phyloP scores from a whole-genome alignment of 2,113 vertebrate genomes.

The Erythrolamprus reginae region DNA sequence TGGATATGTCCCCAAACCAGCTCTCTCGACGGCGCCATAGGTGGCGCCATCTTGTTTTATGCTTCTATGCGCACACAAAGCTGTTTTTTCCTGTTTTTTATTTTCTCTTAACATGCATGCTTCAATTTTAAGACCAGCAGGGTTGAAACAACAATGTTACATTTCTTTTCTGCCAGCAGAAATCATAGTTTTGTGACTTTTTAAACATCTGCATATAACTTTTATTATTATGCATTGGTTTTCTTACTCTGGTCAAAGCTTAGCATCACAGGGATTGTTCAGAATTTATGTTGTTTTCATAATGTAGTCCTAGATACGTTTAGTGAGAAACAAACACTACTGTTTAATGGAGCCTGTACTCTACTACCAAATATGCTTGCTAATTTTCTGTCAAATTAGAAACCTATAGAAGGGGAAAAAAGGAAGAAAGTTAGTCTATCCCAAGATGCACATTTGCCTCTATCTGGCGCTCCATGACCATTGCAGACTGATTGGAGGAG shows the following conservation, averaged over 20 bases:
- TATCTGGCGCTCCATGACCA: neutral
- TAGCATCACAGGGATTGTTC: neutral
- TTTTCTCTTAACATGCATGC: neutral
- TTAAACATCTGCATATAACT: neutral
- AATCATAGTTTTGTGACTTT: neutral
- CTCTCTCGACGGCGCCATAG: too few species aligned
- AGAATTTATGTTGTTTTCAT: neutral
- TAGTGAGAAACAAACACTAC: neutral
- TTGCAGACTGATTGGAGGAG: conserved; percentile 3
- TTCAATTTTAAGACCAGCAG: neutral
- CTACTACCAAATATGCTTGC: neutral
- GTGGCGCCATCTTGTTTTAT: too few species aligned
- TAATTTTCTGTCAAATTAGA: neutral
- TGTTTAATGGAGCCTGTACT: neutral
- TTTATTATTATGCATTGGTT: neutral
- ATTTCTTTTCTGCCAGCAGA: neutral
- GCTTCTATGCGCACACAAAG: too few species aligned
- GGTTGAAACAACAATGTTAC: neutral
- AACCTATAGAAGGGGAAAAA: neutral
- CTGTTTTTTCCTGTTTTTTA: too few species aligned
- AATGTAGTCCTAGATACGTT: neutral
- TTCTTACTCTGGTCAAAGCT: neutral
- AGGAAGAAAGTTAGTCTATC: neutral
- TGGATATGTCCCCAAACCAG: too few species aligned
- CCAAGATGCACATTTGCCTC: conserved; percentile 7